Evolutionary conservation across 2,888 invertebrate species (phyloP).

Genomic region (Lasioglossum zephyrum): DNA sequence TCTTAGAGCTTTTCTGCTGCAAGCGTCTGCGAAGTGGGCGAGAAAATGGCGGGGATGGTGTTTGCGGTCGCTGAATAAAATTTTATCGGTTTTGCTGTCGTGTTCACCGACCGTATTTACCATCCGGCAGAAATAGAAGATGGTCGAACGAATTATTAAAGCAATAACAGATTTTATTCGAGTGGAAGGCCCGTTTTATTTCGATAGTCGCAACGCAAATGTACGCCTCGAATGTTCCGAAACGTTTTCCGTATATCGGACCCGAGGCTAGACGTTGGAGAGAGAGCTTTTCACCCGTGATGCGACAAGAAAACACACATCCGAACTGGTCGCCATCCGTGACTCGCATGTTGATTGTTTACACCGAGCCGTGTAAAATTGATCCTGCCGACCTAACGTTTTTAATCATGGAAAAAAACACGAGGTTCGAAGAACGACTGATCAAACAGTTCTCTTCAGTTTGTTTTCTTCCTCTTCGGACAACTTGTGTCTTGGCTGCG

Average conservation of each 20-base stretch:
- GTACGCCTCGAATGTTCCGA: background rate
- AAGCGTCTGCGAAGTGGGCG: background rate
- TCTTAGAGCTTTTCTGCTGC: background rate
- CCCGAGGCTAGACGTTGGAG: slow-evolving; percentile 31
- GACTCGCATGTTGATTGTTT: slow-evolving; percentile 14
- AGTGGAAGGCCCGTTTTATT: background rate
- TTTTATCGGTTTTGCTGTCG: background rate
- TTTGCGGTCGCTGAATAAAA: slow-evolving; percentile 3
- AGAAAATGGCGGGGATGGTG: background rate
- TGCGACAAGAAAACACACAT: slow-evolving; percentile 33
- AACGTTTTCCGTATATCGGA: background rate
- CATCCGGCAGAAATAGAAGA: background rate
- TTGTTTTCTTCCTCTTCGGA: background rate
- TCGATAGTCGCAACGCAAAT: background rate
- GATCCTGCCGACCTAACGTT: background rate
- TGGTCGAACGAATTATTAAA: background rate
- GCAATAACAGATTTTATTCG: background rate
- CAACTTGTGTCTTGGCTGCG: background rate
- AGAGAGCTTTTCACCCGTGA: slow-evolving; percentile 11
- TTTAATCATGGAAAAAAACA: background rate
- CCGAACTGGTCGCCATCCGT: slow-evolving; percentile 40
- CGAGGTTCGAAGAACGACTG: background rate
- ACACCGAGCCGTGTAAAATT: background rate
- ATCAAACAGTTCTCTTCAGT: background rate
- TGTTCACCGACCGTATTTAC: background rate